phyloP scores from a whole-genome alignment of 2,888 invertebrate genomes.

The Agrochola circellaris region DNA sequence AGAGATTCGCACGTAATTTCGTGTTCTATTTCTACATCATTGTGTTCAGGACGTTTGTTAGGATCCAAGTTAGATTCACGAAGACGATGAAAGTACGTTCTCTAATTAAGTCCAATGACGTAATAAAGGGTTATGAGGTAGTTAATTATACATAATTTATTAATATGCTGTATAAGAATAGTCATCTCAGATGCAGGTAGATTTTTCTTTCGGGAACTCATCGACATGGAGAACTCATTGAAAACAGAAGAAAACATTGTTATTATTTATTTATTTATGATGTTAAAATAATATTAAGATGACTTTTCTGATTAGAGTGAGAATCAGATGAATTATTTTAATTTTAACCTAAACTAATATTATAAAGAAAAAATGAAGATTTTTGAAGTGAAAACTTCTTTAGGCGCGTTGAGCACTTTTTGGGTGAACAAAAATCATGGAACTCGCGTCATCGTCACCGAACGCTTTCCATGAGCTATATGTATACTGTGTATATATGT shows the following conservation, averaged over 20 bases:
- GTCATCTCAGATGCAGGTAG: background rate
- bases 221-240: background rate
- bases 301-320: background rate
- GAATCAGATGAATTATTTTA: background rate
- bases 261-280: background rate
- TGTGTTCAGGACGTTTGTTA: too few species aligned
- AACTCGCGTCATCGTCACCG: too few species aligned
- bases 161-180: background rate
- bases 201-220: background rate
- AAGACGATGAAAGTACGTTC: background rate
- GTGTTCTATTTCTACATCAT: background rate
- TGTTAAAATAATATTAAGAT: too few species aligned
- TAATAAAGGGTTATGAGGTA: background rate
- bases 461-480: too few species aligned
- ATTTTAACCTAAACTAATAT: background rate
- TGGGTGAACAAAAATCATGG: too few species aligned
- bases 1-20: slow-evolving; percentile 3
- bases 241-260: too few species aligned
- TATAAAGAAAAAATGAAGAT: too few species aligned
- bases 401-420: too few species aligned
- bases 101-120: background rate
- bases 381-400: too few species aligned
- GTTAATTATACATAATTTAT: background rate
- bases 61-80: background rate
- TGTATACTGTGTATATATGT: too few species aligned